Conservation (phyloP, 2,888 invertebrate species). For the Busseola fusca region DNA sequence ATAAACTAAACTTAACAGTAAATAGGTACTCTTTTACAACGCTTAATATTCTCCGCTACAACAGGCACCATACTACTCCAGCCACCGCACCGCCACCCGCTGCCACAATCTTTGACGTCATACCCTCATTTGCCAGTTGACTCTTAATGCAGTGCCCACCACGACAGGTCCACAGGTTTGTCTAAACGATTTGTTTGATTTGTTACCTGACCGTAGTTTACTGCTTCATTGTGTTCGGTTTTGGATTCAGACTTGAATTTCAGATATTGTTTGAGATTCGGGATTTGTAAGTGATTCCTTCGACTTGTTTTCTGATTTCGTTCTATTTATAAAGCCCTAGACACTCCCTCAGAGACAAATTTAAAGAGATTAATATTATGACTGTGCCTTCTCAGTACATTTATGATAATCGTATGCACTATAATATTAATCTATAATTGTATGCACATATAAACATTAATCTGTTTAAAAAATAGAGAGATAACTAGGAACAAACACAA, state of each 20-base stretch:
- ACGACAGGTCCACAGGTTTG: slow-evolving; percentile 3
- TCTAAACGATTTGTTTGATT: slow-evolving; percentile 27
- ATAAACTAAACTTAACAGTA: neutral
- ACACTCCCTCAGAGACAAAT: too few relatives aligned
- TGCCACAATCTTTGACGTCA: slow-evolving; percentile 42
- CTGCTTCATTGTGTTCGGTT: slow-evolving; percentile 6
- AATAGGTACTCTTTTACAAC: neutral
- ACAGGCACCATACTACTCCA: neutral
- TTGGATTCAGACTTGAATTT: neutral
- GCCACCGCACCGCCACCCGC: slow-evolving; percentile 1
- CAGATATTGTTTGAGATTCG: neutral
- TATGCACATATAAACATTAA: too few relatives aligned
- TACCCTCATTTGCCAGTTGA: slow-evolving; percentile 23
- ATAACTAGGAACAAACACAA: too few relatives aligned
- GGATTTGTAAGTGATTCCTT: neutral
- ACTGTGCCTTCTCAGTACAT: too few relatives aligned
- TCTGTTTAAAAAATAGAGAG: too few relatives aligned
- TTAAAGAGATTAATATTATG: too few relatives aligned
- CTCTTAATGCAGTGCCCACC: slow-evolving; percentile 21
- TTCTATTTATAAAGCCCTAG: too few relatives aligned
- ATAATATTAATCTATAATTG: too few relatives aligned
- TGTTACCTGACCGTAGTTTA: slow-evolving; percentile 14
- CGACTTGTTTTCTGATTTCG: neutral
- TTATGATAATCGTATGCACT: too few relatives aligned
- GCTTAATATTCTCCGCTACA: slow-evolving; percentile 15